A percentile compares a stretch with the other conserved stretches of the same genome.
Conservation (phyloP, 2,113 vertebrate species). For the Oryzias woworae region DNA sequence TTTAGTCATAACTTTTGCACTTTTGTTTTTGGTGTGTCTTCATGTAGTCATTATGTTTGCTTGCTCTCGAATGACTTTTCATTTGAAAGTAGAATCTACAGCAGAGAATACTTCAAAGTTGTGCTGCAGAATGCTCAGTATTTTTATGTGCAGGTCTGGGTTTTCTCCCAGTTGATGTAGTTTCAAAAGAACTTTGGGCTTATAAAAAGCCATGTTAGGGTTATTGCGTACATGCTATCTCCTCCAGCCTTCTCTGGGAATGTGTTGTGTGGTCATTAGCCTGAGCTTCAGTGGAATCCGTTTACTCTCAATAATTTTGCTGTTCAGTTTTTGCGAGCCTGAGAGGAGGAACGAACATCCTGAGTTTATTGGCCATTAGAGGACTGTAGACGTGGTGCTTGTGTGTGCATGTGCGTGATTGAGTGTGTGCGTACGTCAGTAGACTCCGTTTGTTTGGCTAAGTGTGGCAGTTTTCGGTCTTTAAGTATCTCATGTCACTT, state of each 20-base stretch:
- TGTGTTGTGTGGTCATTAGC: constrained; percentile 60
- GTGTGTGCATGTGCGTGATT: constrained; percentile 19
- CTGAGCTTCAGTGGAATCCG: constrained; percentile 62
- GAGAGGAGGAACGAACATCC: constrained; percentile 70
- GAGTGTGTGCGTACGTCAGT: constrained; percentile 40
- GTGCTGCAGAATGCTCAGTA: constrained; percentile 46
- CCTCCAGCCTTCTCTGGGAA: constrained; percentile 41
- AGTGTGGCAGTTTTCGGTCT: constrained; percentile 75
- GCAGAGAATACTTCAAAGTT: constrained; percentile 67
- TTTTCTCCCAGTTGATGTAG: constrained; percentile 53
- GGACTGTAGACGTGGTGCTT: constrained; percentile 28
- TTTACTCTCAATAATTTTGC: constrained; percentile 70
- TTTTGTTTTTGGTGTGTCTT: no score
- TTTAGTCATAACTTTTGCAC: neutral
- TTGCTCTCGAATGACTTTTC: constrained; percentile 16
- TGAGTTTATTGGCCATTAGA: constrained; percentile 78
- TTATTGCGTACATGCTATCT: constrained; percentile 68
- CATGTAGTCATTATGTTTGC: neutral
- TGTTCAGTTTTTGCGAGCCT: constrained; percentile 66
- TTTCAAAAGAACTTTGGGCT: constrained; percentile 63
- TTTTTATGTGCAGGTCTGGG: constrained; percentile 70
- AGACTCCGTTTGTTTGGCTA: constrained; percentile 71
- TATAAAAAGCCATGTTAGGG: constrained; percentile 72
- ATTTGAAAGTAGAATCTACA: constrained; percentile 47
- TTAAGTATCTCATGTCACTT: constrained; percentile 77